Evolutionary conservation across 1,140 invertebrate species (phyloP).

Genomic region (Planococcus citri): DNA sequence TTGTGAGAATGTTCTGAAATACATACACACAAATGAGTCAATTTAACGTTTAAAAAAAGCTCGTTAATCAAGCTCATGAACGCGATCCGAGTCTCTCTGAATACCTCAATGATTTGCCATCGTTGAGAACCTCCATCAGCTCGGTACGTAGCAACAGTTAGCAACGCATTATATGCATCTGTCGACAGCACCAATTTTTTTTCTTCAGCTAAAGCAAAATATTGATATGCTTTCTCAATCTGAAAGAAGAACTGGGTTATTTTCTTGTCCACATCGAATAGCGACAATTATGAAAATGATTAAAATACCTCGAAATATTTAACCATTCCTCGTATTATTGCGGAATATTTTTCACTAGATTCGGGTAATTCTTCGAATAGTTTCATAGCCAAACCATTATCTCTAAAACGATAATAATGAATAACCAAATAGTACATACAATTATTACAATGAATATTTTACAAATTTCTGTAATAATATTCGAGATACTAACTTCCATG

Average conservation of each 20-base stretch:
- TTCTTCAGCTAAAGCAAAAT: conserved; percentile 52
- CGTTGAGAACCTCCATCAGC: conserved; percentile 48
- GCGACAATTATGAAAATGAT: neutral
- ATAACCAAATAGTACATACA: neutral
- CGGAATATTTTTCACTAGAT: conserved; percentile 45
- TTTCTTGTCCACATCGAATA: neutral
- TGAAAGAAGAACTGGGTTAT: conserved; percentile 32
- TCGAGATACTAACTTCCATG: conserved; percentile 54
- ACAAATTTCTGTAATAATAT: too few relatives aligned
- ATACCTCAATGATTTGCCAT: conserved; percentile 43
- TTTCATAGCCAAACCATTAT: conserved; percentile 36
- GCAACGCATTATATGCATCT: conserved; percentile 55
- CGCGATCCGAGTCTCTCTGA: too few relatives aligned
- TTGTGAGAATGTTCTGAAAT: conserved; percentile 39
- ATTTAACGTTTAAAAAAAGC: neutral
- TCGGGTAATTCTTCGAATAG: conserved; percentile 35
- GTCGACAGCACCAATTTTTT: conserved; percentile 47
- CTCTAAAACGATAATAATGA: conserved; percentile 27
- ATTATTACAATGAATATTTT: too few relatives aligned
- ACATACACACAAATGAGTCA: conserved; percentile 15
- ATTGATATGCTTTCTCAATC: conserved; percentile 44
- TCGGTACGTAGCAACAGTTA: conserved; percentile 44
- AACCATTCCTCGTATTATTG: conserved; percentile 58
- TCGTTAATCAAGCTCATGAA: neutral
- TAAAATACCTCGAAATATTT: conserved; percentile 49